Conservation (phyloP, 2,797 vertebrate genomes). For the Aplochiton taeniatus region DNA sequence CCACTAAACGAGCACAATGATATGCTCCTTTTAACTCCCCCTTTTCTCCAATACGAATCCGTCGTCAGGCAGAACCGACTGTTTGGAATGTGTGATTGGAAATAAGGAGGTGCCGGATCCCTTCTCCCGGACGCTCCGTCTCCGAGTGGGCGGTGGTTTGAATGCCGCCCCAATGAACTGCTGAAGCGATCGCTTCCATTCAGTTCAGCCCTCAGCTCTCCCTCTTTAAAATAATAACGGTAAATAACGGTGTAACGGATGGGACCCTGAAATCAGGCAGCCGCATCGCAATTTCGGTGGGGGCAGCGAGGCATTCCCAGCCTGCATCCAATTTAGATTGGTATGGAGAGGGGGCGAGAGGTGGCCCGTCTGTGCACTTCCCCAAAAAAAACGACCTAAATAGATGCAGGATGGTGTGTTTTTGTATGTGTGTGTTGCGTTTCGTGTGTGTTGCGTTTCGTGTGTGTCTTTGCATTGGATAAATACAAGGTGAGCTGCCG, state of each 20-base stretch:
- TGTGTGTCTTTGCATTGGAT: not conserved
- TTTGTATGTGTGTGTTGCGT: slow-evolving; percentile 27
- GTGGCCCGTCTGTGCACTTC: slow-evolving; percentile 27
- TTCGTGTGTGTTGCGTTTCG: slow-evolving; percentile 15
- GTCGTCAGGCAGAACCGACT: slow-evolving; percentile 78
- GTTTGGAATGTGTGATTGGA: slow-evolving; percentile 75
- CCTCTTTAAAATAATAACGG: slow-evolving; percentile 72
- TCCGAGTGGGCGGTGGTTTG: slow-evolving; percentile 73
- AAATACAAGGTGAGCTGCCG: slow-evolving; percentile 39
- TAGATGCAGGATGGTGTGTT: slow-evolving; percentile 52
- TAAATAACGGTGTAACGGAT: slow-evolving; percentile 68
- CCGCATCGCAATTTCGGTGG: slow-evolving; percentile 69
- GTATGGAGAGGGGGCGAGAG: slow-evolving; percentile 47
- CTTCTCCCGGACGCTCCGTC: slow-evolving; percentile 63
- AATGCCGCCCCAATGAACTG: slow-evolving; percentile 62
- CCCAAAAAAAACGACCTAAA: slow-evolving; percentile 67
- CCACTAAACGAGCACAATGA: slow-evolving; percentile 70
- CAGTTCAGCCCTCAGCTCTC: slow-evolving; percentile 33
- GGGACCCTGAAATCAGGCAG: slow-evolving; percentile 64
- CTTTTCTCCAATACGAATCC: slow-evolving; percentile 71
- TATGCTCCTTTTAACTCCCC: slow-evolving; percentile 75
- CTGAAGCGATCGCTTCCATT: slow-evolving; percentile 61
- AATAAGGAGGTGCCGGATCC: slow-evolving; percentile 65
- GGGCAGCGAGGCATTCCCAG: slow-evolving; percentile 71
- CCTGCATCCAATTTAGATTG: slow-evolving; percentile 70